Conservation (phyloP, 2,113 vertebrate species). For the Hippocampus mohnikei region DNA sequence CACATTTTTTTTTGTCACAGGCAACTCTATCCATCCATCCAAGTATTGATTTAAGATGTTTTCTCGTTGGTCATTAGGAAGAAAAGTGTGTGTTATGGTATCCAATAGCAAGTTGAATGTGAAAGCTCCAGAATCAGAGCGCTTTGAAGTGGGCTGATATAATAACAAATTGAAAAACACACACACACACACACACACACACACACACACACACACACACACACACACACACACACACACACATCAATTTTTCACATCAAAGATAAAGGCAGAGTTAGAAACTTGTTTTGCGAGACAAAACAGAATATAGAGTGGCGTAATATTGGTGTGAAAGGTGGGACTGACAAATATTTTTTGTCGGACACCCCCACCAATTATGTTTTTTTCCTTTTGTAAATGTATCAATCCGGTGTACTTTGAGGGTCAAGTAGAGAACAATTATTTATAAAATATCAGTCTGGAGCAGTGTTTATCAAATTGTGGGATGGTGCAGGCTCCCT, state of each 20-base stretch:
- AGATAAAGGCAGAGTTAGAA: background rate
- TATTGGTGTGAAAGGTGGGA: too few relatives aligned
- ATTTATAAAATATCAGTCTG: too few relatives aligned
- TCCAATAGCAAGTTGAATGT: conserved; percentile 37
- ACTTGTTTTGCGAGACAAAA: too few relatives aligned
- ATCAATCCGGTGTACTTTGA: too few relatives aligned
- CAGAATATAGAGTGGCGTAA: too few relatives aligned
- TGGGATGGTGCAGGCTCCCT: background rate
- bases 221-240: conserved; percentile 34
- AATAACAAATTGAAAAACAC: conserved; percentile 26
- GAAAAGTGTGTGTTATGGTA: conserved; percentile 30
- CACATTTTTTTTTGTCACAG: too few relatives aligned
- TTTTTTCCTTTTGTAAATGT: too few relatives aligned
- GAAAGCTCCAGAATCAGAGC: background rate
- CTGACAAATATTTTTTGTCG: too few relatives aligned
- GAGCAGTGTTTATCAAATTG: too few relatives aligned
- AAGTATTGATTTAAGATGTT: background rate
- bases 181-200: conserved; percentile 29
- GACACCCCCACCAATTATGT: too few relatives aligned
- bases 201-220: conserved; percentile 38
- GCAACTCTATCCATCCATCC: too few relatives aligned
- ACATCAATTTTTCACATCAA: background rate
- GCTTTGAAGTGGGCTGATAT: conserved; percentile 45
- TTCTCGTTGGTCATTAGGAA: conserved; percentile 21
- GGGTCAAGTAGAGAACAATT: too few relatives aligned